phyloP scores from a whole-genome alignment of 1,140 invertebrate species.

The Episyrphus balteatus region DNA sequence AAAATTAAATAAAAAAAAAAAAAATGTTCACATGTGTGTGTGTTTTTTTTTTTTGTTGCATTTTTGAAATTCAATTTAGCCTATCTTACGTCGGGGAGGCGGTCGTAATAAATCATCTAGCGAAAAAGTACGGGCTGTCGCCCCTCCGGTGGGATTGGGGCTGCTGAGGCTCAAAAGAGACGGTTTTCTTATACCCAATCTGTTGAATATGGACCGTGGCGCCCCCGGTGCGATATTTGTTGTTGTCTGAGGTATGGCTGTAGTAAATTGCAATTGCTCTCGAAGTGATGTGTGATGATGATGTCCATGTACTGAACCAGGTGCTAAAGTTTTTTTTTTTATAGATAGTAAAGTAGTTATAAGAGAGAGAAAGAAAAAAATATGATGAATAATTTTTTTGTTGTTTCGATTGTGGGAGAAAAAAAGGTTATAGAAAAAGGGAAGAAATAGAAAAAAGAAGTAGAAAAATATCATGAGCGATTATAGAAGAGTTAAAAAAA shows the following conservation, averaged over 20 bases:
- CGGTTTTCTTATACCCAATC: slow-evolving; percentile 68
- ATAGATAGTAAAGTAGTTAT: not conserved
- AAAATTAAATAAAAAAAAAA: too few species aligned
- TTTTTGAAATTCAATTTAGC: slow-evolving; percentile 5
- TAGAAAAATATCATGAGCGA: not conserved
- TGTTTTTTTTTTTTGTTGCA: too few species aligned
- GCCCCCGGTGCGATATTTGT: slow-evolving; percentile 33
- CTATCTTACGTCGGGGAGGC: slow-evolving; percentile 56
- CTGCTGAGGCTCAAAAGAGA: slow-evolving; percentile 61
- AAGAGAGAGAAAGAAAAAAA: not conserved
- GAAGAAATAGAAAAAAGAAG: not conserved
- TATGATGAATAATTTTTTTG: not conserved
- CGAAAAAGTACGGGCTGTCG: slow-evolving; percentile 60
- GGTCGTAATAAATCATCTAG: slow-evolving; percentile 70
- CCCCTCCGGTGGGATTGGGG: slow-evolving; percentile 41
- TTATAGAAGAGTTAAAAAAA: not conserved
- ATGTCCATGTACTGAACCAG: slow-evolving; percentile 14
- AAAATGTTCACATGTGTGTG: too few species aligned
- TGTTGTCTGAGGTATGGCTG: slow-evolving; percentile 30
- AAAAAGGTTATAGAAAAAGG: not conserved
- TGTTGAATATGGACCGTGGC: slow-evolving; percentile 54
- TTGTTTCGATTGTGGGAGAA: not conserved
- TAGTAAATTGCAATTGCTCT: slow-evolving; percentile 19
- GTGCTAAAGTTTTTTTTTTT: slow-evolving; percentile 9
- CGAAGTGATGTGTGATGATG: slow-evolving; percentile 19